Base-by-base conservation (phyloP, 2,797 vertebrate genomes). In the Nannoperca australis region DNA sequence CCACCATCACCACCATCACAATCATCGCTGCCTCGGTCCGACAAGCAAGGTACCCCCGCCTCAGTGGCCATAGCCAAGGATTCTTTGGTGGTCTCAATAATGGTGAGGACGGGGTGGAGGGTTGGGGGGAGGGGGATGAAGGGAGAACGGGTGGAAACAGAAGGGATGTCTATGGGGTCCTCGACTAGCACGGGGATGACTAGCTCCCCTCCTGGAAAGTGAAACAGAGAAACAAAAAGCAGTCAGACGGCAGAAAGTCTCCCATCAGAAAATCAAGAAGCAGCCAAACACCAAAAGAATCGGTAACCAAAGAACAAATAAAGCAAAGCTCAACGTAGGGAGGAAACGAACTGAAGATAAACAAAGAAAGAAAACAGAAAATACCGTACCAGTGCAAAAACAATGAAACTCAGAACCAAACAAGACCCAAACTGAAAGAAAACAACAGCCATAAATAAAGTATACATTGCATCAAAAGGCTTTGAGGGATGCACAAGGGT, bases 11-110 rank as follows among this genome's bases (percentile, higher is more conserved):
- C 97, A 97, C 96, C 97, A 98, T 98, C 98, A 99, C 97, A 99
- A 99, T 97, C 98, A 97, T 99, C 97, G 98, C 97, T 96, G 97
- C 97, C 98, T 97, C 97, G 97, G 97, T 99, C 98, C 98, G 96
- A 98, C 96, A 98, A 97, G 98, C 98, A 99, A 97, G 98, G 97
- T 96, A 97, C 97, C 97, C 97, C 97, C 97, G 97, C 98, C 97
- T 98, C 98, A 97, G 98, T 98, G 97, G 97, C 97, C 97, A 97
- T 97, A 96, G 97, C 97, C 97, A 97, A 96, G 97, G 98, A 97
- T 96, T 99, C 98, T 99, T 99, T 99, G 98, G 98, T 99, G 98
- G 96, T 98, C 96, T 99, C 97, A 96, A 96, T 96, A 97, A 99
- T 98, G 98, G 97, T 99, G 96, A 97, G 97, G 97, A 97, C 96